Conservation (phyloP, 2,797 vertebrate species). For the Mus caroli region DNA sequence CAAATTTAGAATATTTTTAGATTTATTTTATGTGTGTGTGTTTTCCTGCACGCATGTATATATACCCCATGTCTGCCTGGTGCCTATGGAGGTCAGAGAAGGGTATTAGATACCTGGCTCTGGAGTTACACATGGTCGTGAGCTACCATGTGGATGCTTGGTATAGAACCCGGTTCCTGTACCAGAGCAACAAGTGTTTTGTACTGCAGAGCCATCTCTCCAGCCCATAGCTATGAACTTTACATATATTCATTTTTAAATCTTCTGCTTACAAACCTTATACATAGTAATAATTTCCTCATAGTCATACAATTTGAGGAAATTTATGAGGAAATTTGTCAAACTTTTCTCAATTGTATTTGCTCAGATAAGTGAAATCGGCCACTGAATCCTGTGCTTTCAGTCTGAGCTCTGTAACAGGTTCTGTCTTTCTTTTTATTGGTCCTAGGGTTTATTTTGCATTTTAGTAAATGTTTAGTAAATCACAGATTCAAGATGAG, state of each 20-base stretch:
- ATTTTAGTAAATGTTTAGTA: neutral
- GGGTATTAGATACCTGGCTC: too few species aligned
- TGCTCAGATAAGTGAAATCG: neutral
- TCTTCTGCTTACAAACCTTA: constrained; percentile 1
- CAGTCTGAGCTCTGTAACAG: neutral
- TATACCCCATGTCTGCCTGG: too few species aligned
- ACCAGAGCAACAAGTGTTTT: neutral
- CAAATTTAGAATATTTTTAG: too few species aligned
- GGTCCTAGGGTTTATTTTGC: neutral
- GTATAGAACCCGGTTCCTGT: neutral
- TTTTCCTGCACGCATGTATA: too few species aligned
- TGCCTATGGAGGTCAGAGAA: too few species aligned
- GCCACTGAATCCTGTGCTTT: neutral
- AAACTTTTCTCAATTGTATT: neutral
- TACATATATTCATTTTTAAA: neutral
- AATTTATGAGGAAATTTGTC: neutral
- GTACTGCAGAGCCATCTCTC: neutral
- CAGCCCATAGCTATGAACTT: neutral
- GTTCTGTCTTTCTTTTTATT: neutral
- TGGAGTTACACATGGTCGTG: too few species aligned
- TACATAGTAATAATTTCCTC: neutral
- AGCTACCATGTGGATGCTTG: too few species aligned
- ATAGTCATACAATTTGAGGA: neutral
- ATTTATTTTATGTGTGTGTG: too few species aligned
- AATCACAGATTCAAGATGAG: too few species aligned